Evolutionary conservation across 2,888 invertebrate species (phyloP), one percentile per base, ranked within the genome.

Genomic region (Cancer borealis): DNA sequence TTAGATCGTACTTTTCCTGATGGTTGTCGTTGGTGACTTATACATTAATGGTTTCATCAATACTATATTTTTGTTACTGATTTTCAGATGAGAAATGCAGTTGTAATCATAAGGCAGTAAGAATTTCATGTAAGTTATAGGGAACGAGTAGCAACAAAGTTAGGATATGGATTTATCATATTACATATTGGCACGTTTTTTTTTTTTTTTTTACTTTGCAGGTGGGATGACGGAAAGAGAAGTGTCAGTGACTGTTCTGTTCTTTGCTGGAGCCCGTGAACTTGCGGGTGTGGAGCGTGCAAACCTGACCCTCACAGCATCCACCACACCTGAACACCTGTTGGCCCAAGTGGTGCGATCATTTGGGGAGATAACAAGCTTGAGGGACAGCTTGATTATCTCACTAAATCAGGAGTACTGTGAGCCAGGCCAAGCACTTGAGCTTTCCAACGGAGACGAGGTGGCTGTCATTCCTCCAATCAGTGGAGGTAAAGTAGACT

Each of bases 381-480:
- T 99, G 87, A 97, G 97, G 96, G 97, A 98, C 91, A 98, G 97
- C 96, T 97, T 99, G 79, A 97, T 99, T 84, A 96, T 99, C 95
- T 98, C 99, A 0, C 97, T 98, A 91, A 99, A 99, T 97, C 98
- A 99, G 96, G 97, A 98, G 96, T 98, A 98, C 96, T 97, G 98
- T 95, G 97, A 97, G 26, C 97, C 97, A 1, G 97, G 97, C 66
- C 96, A 97, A 73, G 96, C 97, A 84, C 96, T 98, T 79, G 96
- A 97, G 45, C 96, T 98, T 8, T 97, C 97, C 79, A 97, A 97
- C 47, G 97, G 97, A 95, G 99, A 99, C 97, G 98, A 98, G 96
- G 97, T 99, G 95, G 99, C 99, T 95, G 97, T 99, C 21, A 99
- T 99, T 96, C 99, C 99, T 92, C 99, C 99, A 0, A 97, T 99